Conservation (phyloP, 2,797 vertebrate genomes). For the Macropodus opercularis region DNA sequence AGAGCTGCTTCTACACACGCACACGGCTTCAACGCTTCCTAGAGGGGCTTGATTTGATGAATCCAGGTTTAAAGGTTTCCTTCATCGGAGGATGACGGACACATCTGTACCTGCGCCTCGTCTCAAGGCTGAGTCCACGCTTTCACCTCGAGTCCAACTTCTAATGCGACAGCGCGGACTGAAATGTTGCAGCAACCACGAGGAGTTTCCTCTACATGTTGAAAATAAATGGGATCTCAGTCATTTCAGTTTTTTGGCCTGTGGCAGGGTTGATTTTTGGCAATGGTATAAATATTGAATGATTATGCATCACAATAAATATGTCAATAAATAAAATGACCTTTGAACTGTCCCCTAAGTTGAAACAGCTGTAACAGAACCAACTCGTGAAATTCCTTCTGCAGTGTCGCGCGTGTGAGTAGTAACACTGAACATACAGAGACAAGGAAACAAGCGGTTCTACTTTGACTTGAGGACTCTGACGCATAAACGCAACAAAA, state of each 20-base stretch:
- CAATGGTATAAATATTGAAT: slow-evolving; percentile 79
- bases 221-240: slow-evolving; percentile 45
- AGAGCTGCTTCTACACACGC: slow-evolving; percentile 60
- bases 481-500: slow-evolving; percentile 10
- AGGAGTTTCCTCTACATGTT: slow-evolving; percentile 22
- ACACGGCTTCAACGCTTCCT: slow-evolving; percentile 33
- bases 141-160: slow-evolving; percentile 10
- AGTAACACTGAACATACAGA: slow-evolving; percentile 56
- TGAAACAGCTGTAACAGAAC: slow-evolving; percentile 35
- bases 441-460: slow-evolving; percentile 8
- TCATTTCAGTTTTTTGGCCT: slow-evolving; percentile 53
- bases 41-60: too few relatives aligned
- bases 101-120: slow-evolving; percentile 59
- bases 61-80: too few relatives aligned
- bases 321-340: slow-evolving; percentile 82
- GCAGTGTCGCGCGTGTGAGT: slow-evolving; percentile 12
- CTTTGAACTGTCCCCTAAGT: slow-evolving; percentile 47
- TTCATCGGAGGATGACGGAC: slow-evolving; percentile 70
- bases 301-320: slow-evolving; percentile 80
- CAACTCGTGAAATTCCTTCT: slow-evolving; percentile 46
- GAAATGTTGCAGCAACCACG: slow-evolving; percentile 8
- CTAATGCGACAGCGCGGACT: slow-evolving; percentile 25
- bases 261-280: slow-evolving; percentile 42
- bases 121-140: neutral
- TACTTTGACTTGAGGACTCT: slow-evolving; percentile 3